Base-by-base conservation (phyloP, 2,113 vertebrate genomes). In the Pyxicephalus adspersus region DNA sequence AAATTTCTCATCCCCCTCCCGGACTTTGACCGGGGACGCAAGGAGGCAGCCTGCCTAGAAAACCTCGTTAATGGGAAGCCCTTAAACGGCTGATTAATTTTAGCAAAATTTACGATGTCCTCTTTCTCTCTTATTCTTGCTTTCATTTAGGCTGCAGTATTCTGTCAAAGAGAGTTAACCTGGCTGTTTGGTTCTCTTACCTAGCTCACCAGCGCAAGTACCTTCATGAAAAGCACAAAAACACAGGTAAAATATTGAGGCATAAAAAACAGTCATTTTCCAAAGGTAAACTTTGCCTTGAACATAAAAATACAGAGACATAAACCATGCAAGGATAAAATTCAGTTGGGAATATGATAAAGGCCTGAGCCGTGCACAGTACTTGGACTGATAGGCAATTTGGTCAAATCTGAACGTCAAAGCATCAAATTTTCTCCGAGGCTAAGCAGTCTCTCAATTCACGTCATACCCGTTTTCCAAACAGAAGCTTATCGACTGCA, bases 51-150 rank as follows among this genome's bases (percentile, higher is more conserved):
- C 94, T 92, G 94, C 93, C 92, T 85, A 86, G 91, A 94, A 93
- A 95, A 91, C 93, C 94, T 96, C 87, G 85, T 96, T 96, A 95
- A 94, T 87, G 89, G 91, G 92, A 90, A 93, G 95, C 96, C 95
- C 93, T 96, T 94, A 92, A 96, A 95, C 89, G 95, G 93, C 92
- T 98, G 96, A 98, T 98, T 97, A 97, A 98, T 96, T 95, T 96
- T 96, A 90, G 90, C 88, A 92, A 91, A 92, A 94, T 93, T 93
- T 93, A 94, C 18, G 87, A 90, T 71, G 84, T 51, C 20, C 86
- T 87, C 88, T 83, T 78, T 85, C 84, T 85, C 76, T 22, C 86
- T 87, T 88, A 84, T 81, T 85, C 84, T 85, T 79, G 70, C 70
- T 82, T 83, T 63, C 83, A 80, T 84, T 85, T 72, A 87, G 85